These are phyloP conservation scores for Pristionchus pacificus DNA, from an alignment of 1,140 invertebrate genomes.

Conservation along the genomic window DNA sequence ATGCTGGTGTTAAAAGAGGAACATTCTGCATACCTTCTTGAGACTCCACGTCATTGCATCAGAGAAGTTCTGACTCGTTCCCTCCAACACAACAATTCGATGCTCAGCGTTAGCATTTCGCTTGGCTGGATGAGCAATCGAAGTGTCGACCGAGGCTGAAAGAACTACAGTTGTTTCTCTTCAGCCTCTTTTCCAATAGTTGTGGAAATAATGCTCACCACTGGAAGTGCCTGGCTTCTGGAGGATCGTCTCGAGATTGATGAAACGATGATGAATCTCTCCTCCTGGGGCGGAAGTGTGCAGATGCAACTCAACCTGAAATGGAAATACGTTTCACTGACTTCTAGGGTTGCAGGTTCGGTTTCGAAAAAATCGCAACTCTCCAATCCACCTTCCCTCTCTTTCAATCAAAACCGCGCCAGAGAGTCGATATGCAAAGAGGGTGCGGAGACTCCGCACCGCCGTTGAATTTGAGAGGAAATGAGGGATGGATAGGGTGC, in stretches of 20 bases:
- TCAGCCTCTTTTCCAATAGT: too few relatives aligned
- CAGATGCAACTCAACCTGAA: constrained; percentile 5
- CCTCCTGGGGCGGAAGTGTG: constrained; percentile 4
- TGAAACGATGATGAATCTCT: constrained; percentile 32
- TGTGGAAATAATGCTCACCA: not conserved
- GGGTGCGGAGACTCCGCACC: too few relatives aligned
- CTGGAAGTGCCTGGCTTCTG: constrained; percentile 26
- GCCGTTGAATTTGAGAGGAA: too few relatives aligned
- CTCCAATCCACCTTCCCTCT: too few relatives aligned
- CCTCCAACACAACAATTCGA: constrained; percentile 30
- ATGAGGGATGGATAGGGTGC: too few relatives aligned
- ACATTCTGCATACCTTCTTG: constrained; percentile 21
- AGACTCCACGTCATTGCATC: constrained; percentile 34
- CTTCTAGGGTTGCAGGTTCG: too few relatives aligned
- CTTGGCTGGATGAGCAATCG: constrained; percentile 14
- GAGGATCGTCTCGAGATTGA: constrained; percentile 31
- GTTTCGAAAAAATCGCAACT: too few relatives aligned
- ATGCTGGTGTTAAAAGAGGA: too few relatives aligned
- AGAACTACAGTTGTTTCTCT: too few relatives aligned
- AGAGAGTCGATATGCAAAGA: too few relatives aligned
- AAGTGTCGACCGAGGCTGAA: constrained; percentile 12
- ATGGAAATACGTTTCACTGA: too few relatives aligned
- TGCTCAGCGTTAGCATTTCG: constrained; percentile 29
- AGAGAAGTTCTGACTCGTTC: constrained; percentile 25
- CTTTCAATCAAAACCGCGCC: too few relatives aligned